Conservation (phyloP, 2,888 invertebrate genomes). For the Elysia crispata region DNA sequence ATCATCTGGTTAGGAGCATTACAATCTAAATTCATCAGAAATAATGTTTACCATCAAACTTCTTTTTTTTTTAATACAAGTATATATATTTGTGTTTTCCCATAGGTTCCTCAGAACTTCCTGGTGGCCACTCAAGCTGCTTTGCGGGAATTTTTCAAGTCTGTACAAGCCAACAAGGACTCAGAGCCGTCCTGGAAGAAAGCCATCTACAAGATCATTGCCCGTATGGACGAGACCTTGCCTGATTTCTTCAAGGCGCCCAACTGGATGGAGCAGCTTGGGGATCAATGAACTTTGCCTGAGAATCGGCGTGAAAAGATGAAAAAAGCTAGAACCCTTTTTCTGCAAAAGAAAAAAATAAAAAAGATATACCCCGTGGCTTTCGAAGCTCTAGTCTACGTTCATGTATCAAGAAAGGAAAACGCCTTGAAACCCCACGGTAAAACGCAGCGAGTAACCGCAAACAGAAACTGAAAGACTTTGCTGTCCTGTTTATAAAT, state of each 20-base stretch:
- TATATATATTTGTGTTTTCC: too few species aligned
- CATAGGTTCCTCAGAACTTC: constrained; percentile 97
- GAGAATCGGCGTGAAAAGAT: too few species aligned
- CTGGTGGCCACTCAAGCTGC: constrained; percentile 98
- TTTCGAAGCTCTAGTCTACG: too few species aligned
- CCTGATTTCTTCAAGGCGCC: constrained; percentile 99
- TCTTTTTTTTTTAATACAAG: not conserved
- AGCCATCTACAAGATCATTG: constrained; percentile 99
- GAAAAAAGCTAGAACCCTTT: too few species aligned
- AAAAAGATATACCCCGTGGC: not conserved
- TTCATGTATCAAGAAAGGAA: too few species aligned
- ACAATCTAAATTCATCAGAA: too few species aligned
- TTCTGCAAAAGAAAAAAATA: not conserved
- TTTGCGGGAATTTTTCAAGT: constrained; percentile 98
- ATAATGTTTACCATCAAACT: not conserved
- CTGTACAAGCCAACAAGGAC: constrained; percentile 97
- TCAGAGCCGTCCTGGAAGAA: constrained; percentile 99
- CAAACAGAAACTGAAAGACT: too few species aligned
- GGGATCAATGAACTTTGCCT: constrained; percentile 64
- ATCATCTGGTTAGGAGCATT: too few species aligned
- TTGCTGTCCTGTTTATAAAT: too few species aligned
- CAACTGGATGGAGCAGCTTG: constrained; percentile 98
- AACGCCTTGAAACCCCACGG: too few species aligned
- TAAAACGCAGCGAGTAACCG: too few species aligned
- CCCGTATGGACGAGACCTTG: constrained; percentile 97